Percentiles rank a stretch among this genome's conserved stretches.
phyloP scores from a whole-genome alignment of 1,140 invertebrate species.

The Diachasmimorpha longicaudata region DNA sequence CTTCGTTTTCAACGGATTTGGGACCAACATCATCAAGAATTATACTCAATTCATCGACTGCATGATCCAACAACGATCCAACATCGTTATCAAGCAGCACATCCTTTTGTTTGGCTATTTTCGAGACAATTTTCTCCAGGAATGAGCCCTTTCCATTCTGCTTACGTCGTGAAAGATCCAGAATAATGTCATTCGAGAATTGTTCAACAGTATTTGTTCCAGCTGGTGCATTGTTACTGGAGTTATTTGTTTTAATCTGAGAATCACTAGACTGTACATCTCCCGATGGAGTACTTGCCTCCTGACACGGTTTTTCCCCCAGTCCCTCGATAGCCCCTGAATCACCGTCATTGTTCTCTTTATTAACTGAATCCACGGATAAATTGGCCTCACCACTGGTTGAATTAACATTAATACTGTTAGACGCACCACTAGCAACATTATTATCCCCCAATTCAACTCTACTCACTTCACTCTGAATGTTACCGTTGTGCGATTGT shows the following conservation, averaged over 20 bases:
- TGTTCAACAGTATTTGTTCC: slow-evolving; percentile 17
- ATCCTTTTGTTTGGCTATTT: slow-evolving; percentile 59
- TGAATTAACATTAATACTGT: not conserved
- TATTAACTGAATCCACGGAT: slow-evolving; percentile 14
- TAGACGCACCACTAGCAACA: not conserved
- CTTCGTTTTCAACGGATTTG: slow-evolving; percentile 19
- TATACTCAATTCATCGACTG: slow-evolving; percentile 43
- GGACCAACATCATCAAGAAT: slow-evolving; percentile 46
- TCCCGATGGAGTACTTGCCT: not conserved
- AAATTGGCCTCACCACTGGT: slow-evolving; percentile 14
- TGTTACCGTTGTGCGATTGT: not conserved
- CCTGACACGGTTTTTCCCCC: not conserved
- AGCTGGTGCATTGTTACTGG: not conserved
- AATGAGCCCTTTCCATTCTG: slow-evolving; percentile 53
- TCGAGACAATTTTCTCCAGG: slow-evolving; percentile 58
- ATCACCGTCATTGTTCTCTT: slow-evolving; percentile 5
- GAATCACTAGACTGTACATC: not conserved
- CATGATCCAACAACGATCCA: slow-evolving; percentile 41
- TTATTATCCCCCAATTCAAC: slow-evolving; percentile 24
- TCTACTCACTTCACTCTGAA: slow-evolving; percentile 29
- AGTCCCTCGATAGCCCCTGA: not conserved
- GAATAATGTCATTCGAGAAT: slow-evolving; percentile 52
- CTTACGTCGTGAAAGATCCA: slow-evolving; percentile 55
- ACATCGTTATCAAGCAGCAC: slow-evolving; percentile 48
- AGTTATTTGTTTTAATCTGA: not conserved